Evolutionary conservation across 2,113 vertebrate genomes (phyloP).

Genomic region (Potamarius usumacintae): DNA sequence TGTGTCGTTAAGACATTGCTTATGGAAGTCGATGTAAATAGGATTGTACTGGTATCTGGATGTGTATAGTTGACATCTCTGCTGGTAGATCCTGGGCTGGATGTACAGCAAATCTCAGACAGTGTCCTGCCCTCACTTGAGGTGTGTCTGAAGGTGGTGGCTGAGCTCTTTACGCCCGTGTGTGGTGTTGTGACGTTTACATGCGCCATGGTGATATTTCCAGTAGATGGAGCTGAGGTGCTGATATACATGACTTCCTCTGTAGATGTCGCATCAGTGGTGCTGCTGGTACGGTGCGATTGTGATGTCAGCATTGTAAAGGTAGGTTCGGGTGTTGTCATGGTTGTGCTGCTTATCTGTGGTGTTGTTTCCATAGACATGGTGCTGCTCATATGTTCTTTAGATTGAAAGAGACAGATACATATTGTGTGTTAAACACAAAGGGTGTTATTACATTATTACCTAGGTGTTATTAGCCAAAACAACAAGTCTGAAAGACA

Average conservation of each 20-base stretch:
- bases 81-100: neutral
- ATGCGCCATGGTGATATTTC: conserved; percentile 34
- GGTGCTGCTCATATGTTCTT: conserved; percentile 17
- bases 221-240: conserved; percentile 41
- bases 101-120: neutral
- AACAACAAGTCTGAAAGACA: too few species aligned
- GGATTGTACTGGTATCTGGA: neutral
- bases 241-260: neutral
- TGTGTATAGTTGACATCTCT: neutral
- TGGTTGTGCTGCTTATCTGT: neutral
- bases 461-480: too few species aligned
- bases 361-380: neutral
- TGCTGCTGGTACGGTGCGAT: neutral
- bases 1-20: neutral
- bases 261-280: neutral
- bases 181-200: neutral
- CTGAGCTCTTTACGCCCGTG: neutral
- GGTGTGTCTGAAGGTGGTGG: neutral
- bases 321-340: neutral
- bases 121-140: conserved; percentile 13
- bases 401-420: conserved; percentile 17
- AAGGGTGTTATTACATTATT: neutral
- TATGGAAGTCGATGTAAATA: neutral
- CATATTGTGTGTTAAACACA: neutral
- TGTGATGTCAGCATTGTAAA: neutral